Evolutionary conservation across 2,797 vertebrate species (phyloP), one percentile per base, ranked within the genome.

Genomic region (Girardinus metallicus): DNA sequence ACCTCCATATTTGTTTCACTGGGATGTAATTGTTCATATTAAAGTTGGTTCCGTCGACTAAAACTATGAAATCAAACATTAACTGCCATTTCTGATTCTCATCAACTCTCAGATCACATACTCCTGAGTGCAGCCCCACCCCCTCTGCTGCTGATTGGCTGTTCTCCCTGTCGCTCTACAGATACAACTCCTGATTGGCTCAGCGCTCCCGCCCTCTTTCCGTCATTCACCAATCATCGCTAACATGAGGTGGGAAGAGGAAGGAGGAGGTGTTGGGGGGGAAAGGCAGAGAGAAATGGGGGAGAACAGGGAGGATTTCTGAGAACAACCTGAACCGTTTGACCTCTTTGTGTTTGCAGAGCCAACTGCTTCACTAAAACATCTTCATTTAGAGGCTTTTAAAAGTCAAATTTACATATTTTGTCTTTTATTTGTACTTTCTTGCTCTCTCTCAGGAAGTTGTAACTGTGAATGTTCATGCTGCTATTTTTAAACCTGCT

Each of bases 31-130:
- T 31, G 0, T 41, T 29, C 7, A 62, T 36, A 74, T 64, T 0
- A 47, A 73, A 70, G 55, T 77, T 82, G 57, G 31, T 60, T 6
- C 41, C 7, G 41, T 44, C 60, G 81, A 82, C 72, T 86, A 80
- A 72, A 4, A 77, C 73, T 26, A 5, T 41, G 31, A 77, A 81
- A 72, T 76, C 31, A 66, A 73, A 79, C 78, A 80, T 75, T 23
- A 79, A 74, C 62, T 44, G 87, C 91, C 86, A 88, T 89, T 46
- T 81, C 82, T 82, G 79, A 80, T 92, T 84, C 86, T 82, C 89
- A 92, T 95, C 92, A 94, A 93, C 93, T 94, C 93, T 90, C 93
- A 51, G 79, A 91, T 92, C 93, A 94, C 93, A 93, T 86, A 85
- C 83, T 68, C 74, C 13, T 47, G 64, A 73, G 2, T 31, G 31